A percentile compares a stretch with the other conserved stretches of the same genome.
Conservation (phyloP, 2,113 vertebrate species). For the Cyanistes caeruleus region DNA sequence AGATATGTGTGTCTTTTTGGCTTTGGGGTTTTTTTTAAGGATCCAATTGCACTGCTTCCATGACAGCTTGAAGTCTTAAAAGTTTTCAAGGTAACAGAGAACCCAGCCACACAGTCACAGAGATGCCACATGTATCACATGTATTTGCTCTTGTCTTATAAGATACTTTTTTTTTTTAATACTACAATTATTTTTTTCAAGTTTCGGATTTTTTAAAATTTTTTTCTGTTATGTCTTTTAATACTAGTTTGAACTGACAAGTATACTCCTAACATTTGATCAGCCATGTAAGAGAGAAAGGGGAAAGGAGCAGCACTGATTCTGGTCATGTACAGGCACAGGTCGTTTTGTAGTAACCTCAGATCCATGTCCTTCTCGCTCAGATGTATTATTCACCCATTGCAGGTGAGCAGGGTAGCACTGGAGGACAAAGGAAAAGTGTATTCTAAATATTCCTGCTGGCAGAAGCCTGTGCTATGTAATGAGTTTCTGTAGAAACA, state of each 20-base stretch:
- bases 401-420: neutral
- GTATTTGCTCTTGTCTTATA: neutral
- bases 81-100: neutral
- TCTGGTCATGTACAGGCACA: neutral
- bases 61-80: neutral
- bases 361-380: neutral
- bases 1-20: fast-evolving
- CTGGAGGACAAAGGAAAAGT: neutral
- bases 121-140: neutral
- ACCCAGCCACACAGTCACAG: neutral
- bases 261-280: neutral
- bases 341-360: neutral
- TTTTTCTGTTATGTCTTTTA: neutral
- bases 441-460: constrained; percentile 34
- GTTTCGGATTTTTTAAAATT: neutral
- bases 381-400: neutral
- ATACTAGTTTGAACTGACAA: neutral
- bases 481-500: constrained; percentile 18
- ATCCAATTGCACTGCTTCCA: neutral
- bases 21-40: neutral
- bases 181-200: neutral
- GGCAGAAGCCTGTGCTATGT: neutral
- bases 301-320: neutral
- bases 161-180: neutral
- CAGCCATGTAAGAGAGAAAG: neutral